These are phyloP conservation scores for Ictalurus furcatus DNA, from an alignment of 2,113 vertebrate species.

Conservation along the genomic window DNA sequence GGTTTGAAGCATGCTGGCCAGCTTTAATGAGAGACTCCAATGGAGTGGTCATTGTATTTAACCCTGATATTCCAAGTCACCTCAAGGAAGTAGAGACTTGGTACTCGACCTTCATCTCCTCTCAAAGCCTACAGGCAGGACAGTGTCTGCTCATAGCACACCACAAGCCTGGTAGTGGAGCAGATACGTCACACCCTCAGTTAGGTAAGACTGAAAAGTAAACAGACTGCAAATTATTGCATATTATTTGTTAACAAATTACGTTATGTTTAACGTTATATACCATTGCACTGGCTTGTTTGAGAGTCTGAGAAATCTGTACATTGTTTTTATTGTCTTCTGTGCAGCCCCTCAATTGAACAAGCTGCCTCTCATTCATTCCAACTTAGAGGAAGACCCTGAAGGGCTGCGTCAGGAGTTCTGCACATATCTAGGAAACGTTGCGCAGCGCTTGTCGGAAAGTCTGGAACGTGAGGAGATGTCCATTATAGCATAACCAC, in stretches of 20 bases:
- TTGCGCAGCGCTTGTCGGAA: constrained; percentile 84
- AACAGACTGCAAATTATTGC: background rate
- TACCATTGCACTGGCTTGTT: background rate
- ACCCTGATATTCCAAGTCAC: constrained; percentile 86
- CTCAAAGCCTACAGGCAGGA: constrained; percentile 80
- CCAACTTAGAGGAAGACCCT: constrained; percentile 90
- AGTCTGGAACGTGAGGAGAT: constrained; percentile 90
- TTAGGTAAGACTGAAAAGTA: constrained; percentile 73
- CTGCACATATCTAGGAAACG: constrained; percentile 80
- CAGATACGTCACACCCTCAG: constrained; percentile 66
- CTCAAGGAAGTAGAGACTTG: constrained; percentile 88
- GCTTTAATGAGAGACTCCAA: constrained; percentile 87
- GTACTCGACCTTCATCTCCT: constrained; percentile 86
- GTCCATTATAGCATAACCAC: constrained; percentile 84
- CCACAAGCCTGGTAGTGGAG: constrained; percentile 84
- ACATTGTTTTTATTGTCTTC: constrained; percentile 26
- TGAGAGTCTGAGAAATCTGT: background rate
- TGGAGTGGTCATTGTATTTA: constrained; percentile 91
- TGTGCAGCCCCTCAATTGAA: constrained; percentile 80
- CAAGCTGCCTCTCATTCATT: constrained; percentile 84
- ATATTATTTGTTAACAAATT: background rate
- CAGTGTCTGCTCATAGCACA: constrained; percentile 94
- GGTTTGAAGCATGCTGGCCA: constrained; percentile 97
- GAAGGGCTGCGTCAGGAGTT: constrained; percentile 87
- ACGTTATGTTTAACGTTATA: background rate